Percentiles rank a stretch among this genome's conserved stretches.
Conservation (phyloP, 2,797 vertebrate species). For the Danio tinwini region DNA sequence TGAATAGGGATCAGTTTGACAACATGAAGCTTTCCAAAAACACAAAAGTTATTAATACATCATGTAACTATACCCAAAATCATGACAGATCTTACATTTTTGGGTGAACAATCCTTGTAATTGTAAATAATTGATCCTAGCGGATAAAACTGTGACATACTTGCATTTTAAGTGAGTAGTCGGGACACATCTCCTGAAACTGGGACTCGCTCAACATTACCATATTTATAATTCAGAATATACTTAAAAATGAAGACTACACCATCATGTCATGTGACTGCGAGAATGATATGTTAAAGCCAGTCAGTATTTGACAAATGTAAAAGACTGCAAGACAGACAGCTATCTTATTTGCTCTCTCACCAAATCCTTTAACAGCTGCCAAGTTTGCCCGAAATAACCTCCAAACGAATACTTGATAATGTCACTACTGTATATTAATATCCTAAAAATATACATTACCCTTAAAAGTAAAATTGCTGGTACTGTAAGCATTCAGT, state of each 20-base stretch:
- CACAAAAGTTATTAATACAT: no score
- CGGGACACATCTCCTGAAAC: background rate
- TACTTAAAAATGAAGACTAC: background rate
- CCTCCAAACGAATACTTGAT: no score
- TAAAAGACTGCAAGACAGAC: constrained; percentile 16
- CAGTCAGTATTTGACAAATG: constrained; percentile 21
- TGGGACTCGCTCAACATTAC: background rate
- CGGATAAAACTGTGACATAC: background rate
- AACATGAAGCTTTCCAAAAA: no score
- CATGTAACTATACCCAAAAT: no score
- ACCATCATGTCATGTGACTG: background rate
- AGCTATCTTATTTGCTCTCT: constrained; percentile 30
- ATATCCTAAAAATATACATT: no score
- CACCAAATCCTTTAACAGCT: constrained; percentile 51
- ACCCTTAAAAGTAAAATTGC: no score
- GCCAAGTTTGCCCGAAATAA: constrained; percentile 22
- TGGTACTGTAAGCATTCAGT: no score
- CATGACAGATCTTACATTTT: background rate
- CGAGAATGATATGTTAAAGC: constrained; percentile 28
- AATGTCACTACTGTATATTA: no score
- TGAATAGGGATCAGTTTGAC: no score
- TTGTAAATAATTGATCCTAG: background rate
- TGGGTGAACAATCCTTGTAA: background rate
- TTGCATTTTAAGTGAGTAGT: background rate
- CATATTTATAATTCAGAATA: constrained; percentile 5